phyloP scores from a whole-genome alignment of 1,140 invertebrate genomes.

The Bacillus rossius region DNA sequence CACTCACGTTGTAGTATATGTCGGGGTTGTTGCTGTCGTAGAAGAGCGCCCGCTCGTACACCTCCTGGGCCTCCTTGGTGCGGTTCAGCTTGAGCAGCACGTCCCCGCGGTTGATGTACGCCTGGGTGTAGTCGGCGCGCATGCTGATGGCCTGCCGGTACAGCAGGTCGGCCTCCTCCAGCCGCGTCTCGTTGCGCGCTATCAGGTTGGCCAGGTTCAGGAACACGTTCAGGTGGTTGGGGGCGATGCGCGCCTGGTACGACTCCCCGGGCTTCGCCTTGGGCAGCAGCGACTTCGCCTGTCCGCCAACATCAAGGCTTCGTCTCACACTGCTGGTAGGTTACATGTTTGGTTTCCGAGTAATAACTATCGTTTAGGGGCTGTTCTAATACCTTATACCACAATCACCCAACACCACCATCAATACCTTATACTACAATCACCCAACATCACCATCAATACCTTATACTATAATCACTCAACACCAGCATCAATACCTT shows the following conservation, averaged over 20 bases:
- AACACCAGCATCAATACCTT: too few species aligned
- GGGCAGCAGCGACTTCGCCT: constrained; percentile 84
- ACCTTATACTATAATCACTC: too few species aligned
- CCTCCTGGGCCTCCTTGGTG: constrained; percentile 90
- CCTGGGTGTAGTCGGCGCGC: constrained; percentile 95
- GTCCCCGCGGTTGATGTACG: constrained; percentile 95
- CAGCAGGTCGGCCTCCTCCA: constrained; percentile 91
- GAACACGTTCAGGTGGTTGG: constrained; percentile 94
- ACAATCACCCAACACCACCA: too few species aligned
- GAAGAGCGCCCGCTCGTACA: constrained; percentile 87
- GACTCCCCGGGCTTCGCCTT: constrained; percentile 88
- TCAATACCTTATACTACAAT: too few species aligned
- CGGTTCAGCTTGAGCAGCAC: constrained; percentile 93
- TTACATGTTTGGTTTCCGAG: too few species aligned
- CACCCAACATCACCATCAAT: too few species aligned
- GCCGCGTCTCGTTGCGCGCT: constrained; percentile 82
- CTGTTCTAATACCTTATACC: too few species aligned
- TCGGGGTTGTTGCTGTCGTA: constrained; percentile 95
- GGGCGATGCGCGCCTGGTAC: constrained; percentile 92
- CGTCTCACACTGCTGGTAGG: too few species aligned
- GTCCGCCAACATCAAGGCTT: too few species aligned
- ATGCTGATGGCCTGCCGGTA: constrained; percentile 94
- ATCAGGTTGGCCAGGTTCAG: constrained; percentile 93
- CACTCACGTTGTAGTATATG: constrained; percentile 92
- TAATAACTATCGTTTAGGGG: too few species aligned